Percentiles rank a stretch among this genome's conserved stretches.
Conservation (phyloP, 2,888 invertebrate genomes). For the Hoplodrina blanda region DNA sequence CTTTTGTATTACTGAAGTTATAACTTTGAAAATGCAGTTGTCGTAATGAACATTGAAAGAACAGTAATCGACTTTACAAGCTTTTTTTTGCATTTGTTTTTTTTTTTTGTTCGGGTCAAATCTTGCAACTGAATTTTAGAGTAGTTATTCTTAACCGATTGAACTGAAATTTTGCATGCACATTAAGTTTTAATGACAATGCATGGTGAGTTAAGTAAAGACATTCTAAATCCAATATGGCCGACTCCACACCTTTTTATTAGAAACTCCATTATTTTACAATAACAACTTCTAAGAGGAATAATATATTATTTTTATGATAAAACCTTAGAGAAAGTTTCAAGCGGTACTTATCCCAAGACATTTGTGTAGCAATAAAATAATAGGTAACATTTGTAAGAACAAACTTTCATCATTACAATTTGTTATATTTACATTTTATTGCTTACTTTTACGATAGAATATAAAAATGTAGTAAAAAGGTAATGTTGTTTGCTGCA, state of each 20-base stretch:
- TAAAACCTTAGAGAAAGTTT: constrained; percentile 31
- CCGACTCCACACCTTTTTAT: background rate
- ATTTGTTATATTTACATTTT: constrained; percentile 53
- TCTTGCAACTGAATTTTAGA: too few species aligned
- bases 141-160: too few species aligned
- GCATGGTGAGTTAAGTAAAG: too few species aligned
- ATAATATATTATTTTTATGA: constrained; percentile 13
- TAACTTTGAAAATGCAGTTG: background rate
- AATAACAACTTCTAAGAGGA: background rate
- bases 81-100: too few species aligned
- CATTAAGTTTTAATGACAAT: too few species aligned
- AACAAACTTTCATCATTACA: constrained; percentile 48
- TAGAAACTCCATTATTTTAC: constrained; percentile 5
- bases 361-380: constrained; percentile 40
- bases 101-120: too few species aligned
- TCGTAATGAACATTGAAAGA: background rate
- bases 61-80: too few species aligned
- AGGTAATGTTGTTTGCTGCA: constrained; percentile 24
- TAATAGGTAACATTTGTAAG: constrained; percentile 41
- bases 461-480: constrained; percentile 46
- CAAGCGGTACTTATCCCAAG: constrained; percentile 23
- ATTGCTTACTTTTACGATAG: constrained; percentile 33
- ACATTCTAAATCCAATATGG: too few species aligned
- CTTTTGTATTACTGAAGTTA: background rate
- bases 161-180: too few species aligned